A percentile compares a stretch with the other conserved stretches of the same genome.
Evolutionary conservation across 2,888 invertebrate genomes (phyloP).

Genomic region (Choristoneura rosaceana): DNA sequence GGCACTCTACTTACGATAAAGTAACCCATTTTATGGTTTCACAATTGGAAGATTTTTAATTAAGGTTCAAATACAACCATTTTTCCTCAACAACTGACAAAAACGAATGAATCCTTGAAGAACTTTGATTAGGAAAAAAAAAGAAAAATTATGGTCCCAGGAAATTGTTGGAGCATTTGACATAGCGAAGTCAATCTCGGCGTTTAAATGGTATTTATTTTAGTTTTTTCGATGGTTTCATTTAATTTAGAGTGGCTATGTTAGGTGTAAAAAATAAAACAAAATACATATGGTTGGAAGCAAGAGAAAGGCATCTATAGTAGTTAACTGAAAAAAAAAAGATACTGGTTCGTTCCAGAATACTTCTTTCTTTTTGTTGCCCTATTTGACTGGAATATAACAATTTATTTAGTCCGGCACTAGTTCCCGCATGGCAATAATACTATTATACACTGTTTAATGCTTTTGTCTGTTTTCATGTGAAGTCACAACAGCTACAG

Average conservation of each 20-base stretch:
- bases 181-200: conserved; percentile 9
- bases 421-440: too few relatives aligned
- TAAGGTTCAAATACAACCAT: neutral
- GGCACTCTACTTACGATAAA: neutral
- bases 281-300: too few relatives aligned
- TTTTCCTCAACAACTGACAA: conserved; percentile 16
- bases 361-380: too few relatives aligned
- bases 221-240: neutral
- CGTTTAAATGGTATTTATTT: neutral
- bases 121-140: conserved; percentile 19
- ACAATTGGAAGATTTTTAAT: neutral
- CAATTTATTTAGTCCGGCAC: too few relatives aligned
- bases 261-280: neutral
- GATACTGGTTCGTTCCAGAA: too few relatives aligned
- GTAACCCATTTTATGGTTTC: neutral
- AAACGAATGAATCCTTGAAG: conserved; percentile 1
- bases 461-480: too few relatives aligned
- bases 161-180: conserved; percentile 13
- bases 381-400: too few relatives aligned
- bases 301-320: too few relatives aligned
- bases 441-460: too few relatives aligned
- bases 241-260: neutral
- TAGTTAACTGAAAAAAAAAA: too few relatives aligned
- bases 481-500: too few relatives aligned
- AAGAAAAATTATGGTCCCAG: conserved; percentile 7